Evolutionary conservation across 2,113 vertebrate species (phyloP), one percentile per base, ranked within the genome.

Genomic region (Athene noctua): DNA sequence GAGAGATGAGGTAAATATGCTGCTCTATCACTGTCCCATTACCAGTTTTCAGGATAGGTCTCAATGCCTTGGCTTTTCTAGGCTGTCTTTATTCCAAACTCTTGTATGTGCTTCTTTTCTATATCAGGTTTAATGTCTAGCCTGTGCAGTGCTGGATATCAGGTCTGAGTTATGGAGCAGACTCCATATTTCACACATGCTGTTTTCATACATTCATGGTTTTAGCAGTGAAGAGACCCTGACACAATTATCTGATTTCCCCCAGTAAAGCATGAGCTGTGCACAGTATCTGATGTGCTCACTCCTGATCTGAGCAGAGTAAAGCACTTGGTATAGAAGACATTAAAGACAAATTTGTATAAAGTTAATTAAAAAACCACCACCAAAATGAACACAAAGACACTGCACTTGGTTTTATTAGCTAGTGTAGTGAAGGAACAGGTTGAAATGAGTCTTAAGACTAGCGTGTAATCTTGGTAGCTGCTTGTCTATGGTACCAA

Each of bases 311-410:
- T n/a, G 8, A 55, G 19, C 27, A 34, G 44, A 82, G 44, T 12
- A 15, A 65, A 88, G 10, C 7, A 38, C 6, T 52, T 88, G 12
- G 8, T 52, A 18, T 25, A 49, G 38, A 54, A 70, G n/a, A 10
- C 2, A 25, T 68, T n/a, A 49, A 59, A 13, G 29, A 13, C 12
- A 54, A 58, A 46, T 17, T 42, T n/a, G 11, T 17, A 34, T 16
- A 20, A 63, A 46, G 14, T 7, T 55, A 40, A 46, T n/a, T 6
- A 44, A 55, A 71, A 75, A 57, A 17, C 1, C 0, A 7, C 1
- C 42, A 63, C 38, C 4, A 7, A 49, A 59, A 61, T 32, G 55
- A 10, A 10, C 21, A 61, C 6, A 72, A 62, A 12, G 4, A 10
- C 3, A 25, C 5, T 21, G 54, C 58, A 38, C 13, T 49, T 54